phyloP scores from a whole-genome alignment of 2,888 invertebrate genomes.

The Eueremaeus valkanovi region DNA sequence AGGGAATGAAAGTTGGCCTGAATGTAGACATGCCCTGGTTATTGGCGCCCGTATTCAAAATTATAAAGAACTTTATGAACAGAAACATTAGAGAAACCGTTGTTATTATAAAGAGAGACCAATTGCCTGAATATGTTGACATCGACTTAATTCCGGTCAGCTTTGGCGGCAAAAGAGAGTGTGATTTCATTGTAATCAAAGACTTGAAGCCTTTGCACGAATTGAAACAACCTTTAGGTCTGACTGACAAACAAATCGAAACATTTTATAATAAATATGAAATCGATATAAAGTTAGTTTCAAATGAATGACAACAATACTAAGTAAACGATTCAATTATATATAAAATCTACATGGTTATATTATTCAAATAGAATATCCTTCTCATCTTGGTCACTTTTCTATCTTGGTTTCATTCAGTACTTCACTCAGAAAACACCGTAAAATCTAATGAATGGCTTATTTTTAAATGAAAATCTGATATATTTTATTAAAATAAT shows the following conservation, averaged over 20 bases:
- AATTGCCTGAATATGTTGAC: constrained; percentile 1
- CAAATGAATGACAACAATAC: too few species aligned
- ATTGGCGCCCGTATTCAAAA: background rate
- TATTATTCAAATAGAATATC: too few species aligned
- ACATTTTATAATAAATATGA: constrained; percentile 17
- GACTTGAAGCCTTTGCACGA: constrained; percentile 1
- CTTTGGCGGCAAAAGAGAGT: constrained; percentile 16
- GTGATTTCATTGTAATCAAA: background rate
- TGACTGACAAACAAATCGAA: constrained; percentile 29
- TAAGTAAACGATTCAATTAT: too few species aligned
- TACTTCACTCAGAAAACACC: too few species aligned
- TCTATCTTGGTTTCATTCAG: too few species aligned
- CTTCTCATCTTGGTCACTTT: too few species aligned
- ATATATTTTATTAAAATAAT: too few species aligned
- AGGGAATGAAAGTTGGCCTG: background rate
- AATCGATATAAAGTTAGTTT: too few species aligned
- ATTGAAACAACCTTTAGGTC: constrained; percentile 9
- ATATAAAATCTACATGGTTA: too few species aligned
- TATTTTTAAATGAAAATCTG: too few species aligned
- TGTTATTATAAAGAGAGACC: background rate
- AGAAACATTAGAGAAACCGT: background rate
- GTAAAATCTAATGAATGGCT: too few species aligned
- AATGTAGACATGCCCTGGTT: constrained; percentile 38
- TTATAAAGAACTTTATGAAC: constrained; percentile 4
- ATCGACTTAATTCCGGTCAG: background rate